Evolutionary conservation across 2,797 vertebrate species (phyloP).

Genomic region (Urocyon cinereoargenteus): DNA sequence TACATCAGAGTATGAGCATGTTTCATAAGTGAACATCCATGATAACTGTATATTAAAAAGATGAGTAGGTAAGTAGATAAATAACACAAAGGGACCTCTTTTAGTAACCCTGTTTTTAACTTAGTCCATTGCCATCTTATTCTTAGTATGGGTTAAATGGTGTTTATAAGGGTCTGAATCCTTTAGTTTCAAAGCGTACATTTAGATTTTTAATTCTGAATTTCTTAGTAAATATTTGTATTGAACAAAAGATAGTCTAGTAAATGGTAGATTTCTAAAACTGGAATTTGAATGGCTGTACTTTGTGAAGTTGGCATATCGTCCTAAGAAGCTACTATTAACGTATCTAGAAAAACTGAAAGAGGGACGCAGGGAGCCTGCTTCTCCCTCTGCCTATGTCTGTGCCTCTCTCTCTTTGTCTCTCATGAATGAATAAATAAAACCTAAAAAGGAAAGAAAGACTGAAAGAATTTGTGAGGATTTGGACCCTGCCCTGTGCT

Average conservation of each 20-base stretch:
- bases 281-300: background rate
- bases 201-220: background rate
- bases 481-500: background rate
- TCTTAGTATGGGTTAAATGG: background rate
- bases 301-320: background rate
- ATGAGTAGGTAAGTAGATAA: background rate
- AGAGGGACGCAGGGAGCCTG: background rate
- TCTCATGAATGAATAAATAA: too few relatives aligned
- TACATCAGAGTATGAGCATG: background rate
- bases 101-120: constrained; percentile 11
- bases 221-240: constrained; percentile 12
- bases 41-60: background rate
- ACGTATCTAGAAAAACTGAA: background rate
- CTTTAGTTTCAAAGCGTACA: constrained; percentile 21
- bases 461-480: background rate
- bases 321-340: background rate
- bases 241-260: background rate
- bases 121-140: background rate
- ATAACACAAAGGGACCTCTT: background rate
- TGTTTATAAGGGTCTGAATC: background rate
- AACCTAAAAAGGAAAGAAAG: background rate
- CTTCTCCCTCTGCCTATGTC: too few relatives aligned
- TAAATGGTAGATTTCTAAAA: constrained; percentile 39
- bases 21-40: background rate
- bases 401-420: too few relatives aligned